Evolutionary conservation across 1,140 invertebrate genomes (phyloP).

Genomic region (Plectus sambesii): DNA sequence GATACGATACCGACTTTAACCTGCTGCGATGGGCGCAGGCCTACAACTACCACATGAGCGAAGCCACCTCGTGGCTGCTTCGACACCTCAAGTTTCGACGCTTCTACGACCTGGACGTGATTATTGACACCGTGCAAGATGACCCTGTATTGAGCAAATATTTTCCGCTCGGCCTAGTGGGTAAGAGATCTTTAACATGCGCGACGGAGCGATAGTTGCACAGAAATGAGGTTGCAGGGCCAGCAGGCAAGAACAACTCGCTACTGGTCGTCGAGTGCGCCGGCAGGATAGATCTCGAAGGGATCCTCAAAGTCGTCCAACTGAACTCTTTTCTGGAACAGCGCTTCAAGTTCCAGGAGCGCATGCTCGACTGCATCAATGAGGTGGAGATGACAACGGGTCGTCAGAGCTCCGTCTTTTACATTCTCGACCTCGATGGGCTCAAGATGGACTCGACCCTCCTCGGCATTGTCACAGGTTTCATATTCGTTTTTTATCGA

Average conservation of each 20-base stretch:
- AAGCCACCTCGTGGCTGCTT: conserved; percentile 15
- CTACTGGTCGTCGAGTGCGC: conserved; percentile 27
- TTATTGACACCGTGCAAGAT: conserved; percentile 9
- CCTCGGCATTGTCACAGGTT: conserved; percentile 20
- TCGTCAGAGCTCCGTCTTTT: conserved; percentile 23
- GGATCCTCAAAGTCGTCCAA: conserved; percentile 24
- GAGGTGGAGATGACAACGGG: conserved; percentile 21
- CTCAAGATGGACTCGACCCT: conserved; percentile 24
- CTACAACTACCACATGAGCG: conserved; percentile 19
- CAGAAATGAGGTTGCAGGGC: conserved; percentile 15
- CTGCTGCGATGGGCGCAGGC: conserved; percentile 25
- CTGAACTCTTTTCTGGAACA: conserved; percentile 23
- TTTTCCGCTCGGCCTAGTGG: conserved; percentile 25
- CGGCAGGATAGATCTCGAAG: conserved; percentile 24
- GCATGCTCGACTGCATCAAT: conserved; percentile 23
- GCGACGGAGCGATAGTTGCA: neutral
- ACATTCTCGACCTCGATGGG: conserved; percentile 26
- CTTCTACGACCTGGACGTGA: conserved; percentile 23
- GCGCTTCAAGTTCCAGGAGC: conserved; percentile 23
- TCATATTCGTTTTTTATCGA: no score
- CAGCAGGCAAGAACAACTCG: conserved; percentile 24
- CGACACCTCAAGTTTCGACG: conserved; percentile 22
- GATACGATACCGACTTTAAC: conserved; percentile 26
- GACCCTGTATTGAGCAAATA: conserved; percentile 25
- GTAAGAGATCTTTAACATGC: conserved; percentile 5